Percentiles rank a stretch among this genome's conserved stretches.
These are phyloP conservation scores for Sebastiscus albofasciatus DNA, from an alignment of 2,797 vertebrate genomes.

Conservation along the genomic window DNA sequence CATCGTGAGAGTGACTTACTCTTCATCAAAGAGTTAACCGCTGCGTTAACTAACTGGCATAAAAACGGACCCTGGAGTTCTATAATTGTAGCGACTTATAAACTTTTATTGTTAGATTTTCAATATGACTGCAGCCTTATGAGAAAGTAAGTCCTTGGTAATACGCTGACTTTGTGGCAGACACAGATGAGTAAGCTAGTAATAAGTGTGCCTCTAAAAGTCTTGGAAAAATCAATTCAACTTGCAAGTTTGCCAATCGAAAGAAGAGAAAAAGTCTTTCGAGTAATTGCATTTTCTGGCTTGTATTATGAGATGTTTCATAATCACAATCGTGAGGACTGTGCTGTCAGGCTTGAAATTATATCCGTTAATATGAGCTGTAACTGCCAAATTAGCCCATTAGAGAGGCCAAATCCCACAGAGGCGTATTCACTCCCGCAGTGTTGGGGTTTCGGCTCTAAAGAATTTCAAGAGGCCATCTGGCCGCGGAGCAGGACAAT, in stretches of 20 bases:
- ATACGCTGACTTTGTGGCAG: slow-evolving; percentile 10
- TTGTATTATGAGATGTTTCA: slow-evolving; percentile 47
- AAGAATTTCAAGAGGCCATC: slow-evolving; percentile 89
- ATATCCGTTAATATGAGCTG: slow-evolving; percentile 48
- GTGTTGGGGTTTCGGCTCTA: slow-evolving; percentile 30
- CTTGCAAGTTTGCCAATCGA: slow-evolving; percentile 29
- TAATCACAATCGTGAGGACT: slow-evolving; percentile 35
- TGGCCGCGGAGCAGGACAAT: slow-evolving; percentile 88
- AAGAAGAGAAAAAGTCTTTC: slow-evolving; percentile 13
- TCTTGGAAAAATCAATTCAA: slow-evolving; percentile 24
- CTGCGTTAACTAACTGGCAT: not conserved
- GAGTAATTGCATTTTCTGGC: slow-evolving; percentile 52
- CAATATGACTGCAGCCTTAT: slow-evolving; percentile 16
- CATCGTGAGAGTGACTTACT: not conserved
- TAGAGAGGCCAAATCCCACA: slow-evolving; percentile 42
- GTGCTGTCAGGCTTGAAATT: slow-evolving; percentile 53
- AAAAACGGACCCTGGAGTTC: not conserved
- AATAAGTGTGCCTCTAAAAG: slow-evolving; percentile 36
- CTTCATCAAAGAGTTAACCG: not conserved
- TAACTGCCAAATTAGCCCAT: slow-evolving; percentile 60
- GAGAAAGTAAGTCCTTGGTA: not conserved
- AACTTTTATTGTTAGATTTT: not conserved
- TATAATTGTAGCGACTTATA: not conserved
- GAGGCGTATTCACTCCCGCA: slow-evolving; percentile 28
- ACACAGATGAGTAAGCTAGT: slow-evolving; percentile 30